Evolutionary conservation across 2,113 vertebrate genomes (phyloP).

Genomic region (Centropus bengalensis): DNA sequence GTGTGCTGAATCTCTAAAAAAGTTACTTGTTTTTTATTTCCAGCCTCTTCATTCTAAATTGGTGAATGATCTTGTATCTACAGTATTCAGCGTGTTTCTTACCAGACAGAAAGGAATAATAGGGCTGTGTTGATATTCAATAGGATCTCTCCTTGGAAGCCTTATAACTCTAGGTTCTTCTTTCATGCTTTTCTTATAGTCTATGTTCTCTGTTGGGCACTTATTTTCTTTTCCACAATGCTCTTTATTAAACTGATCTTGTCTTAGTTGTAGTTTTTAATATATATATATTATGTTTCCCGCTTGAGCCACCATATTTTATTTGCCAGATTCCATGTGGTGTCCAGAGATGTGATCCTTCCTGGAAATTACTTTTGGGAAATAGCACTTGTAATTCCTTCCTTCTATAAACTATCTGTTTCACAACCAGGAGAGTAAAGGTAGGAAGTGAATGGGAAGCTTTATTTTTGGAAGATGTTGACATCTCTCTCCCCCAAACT

Average conservation of each 20-base stretch:
- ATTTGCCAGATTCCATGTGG: not conserved
- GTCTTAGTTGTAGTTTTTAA: not conserved
- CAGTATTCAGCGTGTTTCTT: not conserved
- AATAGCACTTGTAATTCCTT: not conserved
- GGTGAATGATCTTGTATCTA: not conserved
- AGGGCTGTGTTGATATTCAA: conserved; percentile 27
- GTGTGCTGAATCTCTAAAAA: not conserved
- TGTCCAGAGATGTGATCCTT: not conserved
- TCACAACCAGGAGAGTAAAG: not conserved
- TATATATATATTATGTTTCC: not conserved
- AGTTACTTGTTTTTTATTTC: not conserved
- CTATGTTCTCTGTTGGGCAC: not conserved
- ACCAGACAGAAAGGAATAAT: not conserved
- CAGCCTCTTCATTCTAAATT: not conserved
- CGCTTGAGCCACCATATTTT: not conserved
- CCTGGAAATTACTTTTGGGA: not conserved
- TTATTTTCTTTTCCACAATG: not conserved
- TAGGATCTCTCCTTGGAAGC: not conserved
- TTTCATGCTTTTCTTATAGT: not conserved
- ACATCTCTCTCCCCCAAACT: not conserved
- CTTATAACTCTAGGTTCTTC: not conserved
- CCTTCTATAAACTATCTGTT: not conserved
- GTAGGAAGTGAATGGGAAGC: not conserved
- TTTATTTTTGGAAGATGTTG: not conserved
- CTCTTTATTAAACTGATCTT: not conserved